Base-by-base conservation (phyloP, 2,888 invertebrate genomes). In the Ormyrus rosae region DNA sequence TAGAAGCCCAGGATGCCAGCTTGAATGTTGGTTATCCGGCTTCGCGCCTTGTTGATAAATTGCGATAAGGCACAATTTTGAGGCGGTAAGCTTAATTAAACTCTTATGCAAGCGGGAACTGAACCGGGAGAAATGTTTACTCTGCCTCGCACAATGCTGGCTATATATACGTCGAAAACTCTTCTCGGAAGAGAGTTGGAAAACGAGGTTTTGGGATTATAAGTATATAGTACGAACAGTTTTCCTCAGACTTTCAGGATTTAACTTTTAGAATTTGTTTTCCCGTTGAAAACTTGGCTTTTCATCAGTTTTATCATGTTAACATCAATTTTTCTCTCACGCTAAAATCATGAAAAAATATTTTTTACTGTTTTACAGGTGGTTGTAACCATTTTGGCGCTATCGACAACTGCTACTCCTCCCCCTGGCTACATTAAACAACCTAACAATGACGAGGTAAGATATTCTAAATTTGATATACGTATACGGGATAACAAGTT, bases 371-470 rank as follows among this genome's bases (percentile, higher is more conserved):
- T 34, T 34, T 72, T 63, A 84, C 87, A 91, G 91, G 84, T 89
- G 80, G 84, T 87, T 83, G 82, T 90, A 84, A 85, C 89, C 81
- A 86, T 89, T 78, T 84, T 89, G 85, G 86, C 90, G 84, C 86
- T 86, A 81, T 85, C 89, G 80, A 83, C 89, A 65, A 84, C 84
- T 81, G 87, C 88, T 70, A 88, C 87, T 78, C 89, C 91, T 63
- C 91, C 91, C 72, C 89, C 91, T 63, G 91, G 91, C 83, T 90
- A 91, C 82, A 87, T 90, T 56, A 90, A 90, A 82, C 88, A 88
- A 80, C 87, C 87, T 58, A 89, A 89, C 84, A 86, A 88, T 80
- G 91, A 91, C 83, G 88, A 91, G 88, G 92, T 91, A 89, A 87
- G 88, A 88, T 85, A 82, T 77, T 34, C 34, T 55, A 34, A 34